phyloP scores from a whole-genome alignment of 2,797 vertebrate species.

The Sciurus carolinensis region DNA sequence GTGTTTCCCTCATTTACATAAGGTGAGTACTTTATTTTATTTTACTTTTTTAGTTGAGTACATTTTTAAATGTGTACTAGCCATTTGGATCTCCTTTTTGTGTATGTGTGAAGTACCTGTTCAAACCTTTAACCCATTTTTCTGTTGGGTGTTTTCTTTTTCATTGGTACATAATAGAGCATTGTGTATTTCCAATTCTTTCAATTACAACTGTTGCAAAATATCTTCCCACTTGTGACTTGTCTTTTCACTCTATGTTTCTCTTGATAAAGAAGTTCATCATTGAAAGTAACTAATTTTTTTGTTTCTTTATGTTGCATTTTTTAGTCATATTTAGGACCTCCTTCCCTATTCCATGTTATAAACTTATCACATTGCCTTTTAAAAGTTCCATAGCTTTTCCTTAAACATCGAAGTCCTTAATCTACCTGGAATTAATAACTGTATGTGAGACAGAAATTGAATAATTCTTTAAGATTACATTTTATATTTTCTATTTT shows the following conservation, averaged over 20 bases:
- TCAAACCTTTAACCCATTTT: neutral
- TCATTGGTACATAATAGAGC: neutral
- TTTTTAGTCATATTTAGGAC: neutral
- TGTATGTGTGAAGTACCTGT: neutral
- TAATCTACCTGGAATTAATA: neutral
- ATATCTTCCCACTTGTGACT: neutral
- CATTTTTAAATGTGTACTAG: neutral
- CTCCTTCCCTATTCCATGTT: neutral
- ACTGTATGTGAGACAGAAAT: neutral
- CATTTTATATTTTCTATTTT: neutral
- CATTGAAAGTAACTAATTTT: neutral
- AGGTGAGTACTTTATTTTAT: neutral
- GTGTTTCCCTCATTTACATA: neutral
- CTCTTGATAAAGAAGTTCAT: neutral
- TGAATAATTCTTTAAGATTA: neutral
- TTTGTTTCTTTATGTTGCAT: neutral
- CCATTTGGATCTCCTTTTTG: neutral
- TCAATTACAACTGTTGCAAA: neutral
- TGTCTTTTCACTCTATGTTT: neutral
- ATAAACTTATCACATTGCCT: neutral
- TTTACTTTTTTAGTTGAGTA: neutral
- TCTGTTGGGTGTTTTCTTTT: neutral
- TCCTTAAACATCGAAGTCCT: neutral
- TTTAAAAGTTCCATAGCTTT: neutral
- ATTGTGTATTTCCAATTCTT: neutral